A percentile compares a stretch with the other conserved stretches of the same genome.
Evolutionary conservation across 2,888 invertebrate species (phyloP).

Genomic region (Adela reaumurella): DNA sequence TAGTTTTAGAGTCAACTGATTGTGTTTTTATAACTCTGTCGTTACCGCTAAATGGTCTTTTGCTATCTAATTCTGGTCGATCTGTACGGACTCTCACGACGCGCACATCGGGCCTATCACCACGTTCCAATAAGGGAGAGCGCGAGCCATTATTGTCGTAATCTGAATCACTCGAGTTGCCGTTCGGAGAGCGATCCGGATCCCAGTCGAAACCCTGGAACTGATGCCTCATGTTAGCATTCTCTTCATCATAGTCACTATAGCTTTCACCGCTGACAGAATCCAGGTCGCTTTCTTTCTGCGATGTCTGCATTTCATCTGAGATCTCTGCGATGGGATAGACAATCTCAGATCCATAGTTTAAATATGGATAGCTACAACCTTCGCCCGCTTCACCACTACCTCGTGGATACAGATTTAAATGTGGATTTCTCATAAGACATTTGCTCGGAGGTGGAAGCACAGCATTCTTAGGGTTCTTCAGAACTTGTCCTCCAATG

Average conservation of each 20-base stretch:
- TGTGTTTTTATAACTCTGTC: constrained; percentile 27
- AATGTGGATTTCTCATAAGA: constrained; percentile 65
- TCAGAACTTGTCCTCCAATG: constrained; percentile 64
- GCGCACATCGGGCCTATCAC: constrained; percentile 24
- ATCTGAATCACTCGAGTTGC: constrained; percentile 61
- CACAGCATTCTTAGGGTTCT: constrained; percentile 61
- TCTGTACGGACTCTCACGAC: constrained; percentile 28
- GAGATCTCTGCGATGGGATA: constrained; percentile 84
- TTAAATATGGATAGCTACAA: constrained; percentile 67
- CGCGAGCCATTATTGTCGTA: constrained; percentile 68
- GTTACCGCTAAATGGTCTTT: constrained; percentile 28
- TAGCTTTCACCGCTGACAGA: constrained; percentile 57
- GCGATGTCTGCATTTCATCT: constrained; percentile 70
- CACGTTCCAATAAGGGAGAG: constrained; percentile 62
- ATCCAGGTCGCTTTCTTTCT: constrained; percentile 60
- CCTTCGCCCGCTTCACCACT: constrained; percentile 63
- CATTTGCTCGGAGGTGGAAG: constrained; percentile 69
- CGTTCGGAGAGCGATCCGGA: constrained; percentile 40
- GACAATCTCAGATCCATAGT: constrained; percentile 71
- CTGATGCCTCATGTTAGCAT: constrained; percentile 26
- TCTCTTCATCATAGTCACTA: constrained; percentile 60
- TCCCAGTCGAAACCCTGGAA: constrained; percentile 51
- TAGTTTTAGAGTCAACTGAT: constrained; percentile 22
- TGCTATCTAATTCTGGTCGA: constrained; percentile 31
- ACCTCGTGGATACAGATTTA: constrained; percentile 62